A percentile compares a stretch with the other conserved stretches of the same genome.
Conservation (phyloP, 2,797 vertebrate species). For the Denticeps clupeoides region DNA sequence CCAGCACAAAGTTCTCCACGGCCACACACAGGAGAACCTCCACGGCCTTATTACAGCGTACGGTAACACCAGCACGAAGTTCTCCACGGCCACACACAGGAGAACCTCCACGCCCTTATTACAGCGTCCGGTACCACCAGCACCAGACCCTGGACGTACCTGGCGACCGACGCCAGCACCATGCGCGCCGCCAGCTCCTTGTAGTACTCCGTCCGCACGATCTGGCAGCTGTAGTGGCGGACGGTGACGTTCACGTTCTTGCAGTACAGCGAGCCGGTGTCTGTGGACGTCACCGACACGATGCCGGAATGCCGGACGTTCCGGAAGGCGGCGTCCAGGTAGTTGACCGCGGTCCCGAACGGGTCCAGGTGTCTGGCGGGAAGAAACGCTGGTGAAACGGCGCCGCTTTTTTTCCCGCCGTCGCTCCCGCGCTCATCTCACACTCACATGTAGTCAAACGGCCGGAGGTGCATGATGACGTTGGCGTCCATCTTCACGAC, state of each 20-base stretch:
- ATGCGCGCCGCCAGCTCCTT: slow-evolving; percentile 83
- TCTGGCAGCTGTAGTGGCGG: slow-evolving; percentile 82
- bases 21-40: slow-evolving; percentile 87
- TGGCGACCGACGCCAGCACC: slow-evolving; percentile 75
- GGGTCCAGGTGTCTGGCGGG: slow-evolving; percentile 82
- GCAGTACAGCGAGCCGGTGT: slow-evolving; percentile 83
- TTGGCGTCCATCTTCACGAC: slow-evolving; percentile 94
- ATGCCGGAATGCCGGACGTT: slow-evolving; percentile 88
- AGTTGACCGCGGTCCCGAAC: slow-evolving; percentile 85
- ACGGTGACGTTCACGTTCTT: slow-evolving; percentile 84
- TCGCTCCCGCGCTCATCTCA: not conserved
- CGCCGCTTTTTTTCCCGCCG: not conserved
- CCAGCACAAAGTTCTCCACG: slow-evolving; percentile 88
- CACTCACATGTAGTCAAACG: slow-evolving; percentile 94
- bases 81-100: not conserved
- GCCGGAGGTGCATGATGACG: slow-evolving; percentile 87
- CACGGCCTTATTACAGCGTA: slow-evolving; percentile 91
- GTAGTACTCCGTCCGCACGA: slow-evolving; percentile 92
- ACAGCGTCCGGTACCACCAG: not conserved
- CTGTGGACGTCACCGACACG: slow-evolving; percentile 86
- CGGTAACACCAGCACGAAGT: slow-evolving; percentile 43
- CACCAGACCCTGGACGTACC: slow-evolving; percentile 48
- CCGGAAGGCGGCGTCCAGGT: slow-evolving; percentile 88
- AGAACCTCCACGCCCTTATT: too few species aligned
- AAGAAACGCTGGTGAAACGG: not conserved